phyloP scores from a whole-genome alignment of 2,888 invertebrate species.

The Apamea sordens region DNA sequence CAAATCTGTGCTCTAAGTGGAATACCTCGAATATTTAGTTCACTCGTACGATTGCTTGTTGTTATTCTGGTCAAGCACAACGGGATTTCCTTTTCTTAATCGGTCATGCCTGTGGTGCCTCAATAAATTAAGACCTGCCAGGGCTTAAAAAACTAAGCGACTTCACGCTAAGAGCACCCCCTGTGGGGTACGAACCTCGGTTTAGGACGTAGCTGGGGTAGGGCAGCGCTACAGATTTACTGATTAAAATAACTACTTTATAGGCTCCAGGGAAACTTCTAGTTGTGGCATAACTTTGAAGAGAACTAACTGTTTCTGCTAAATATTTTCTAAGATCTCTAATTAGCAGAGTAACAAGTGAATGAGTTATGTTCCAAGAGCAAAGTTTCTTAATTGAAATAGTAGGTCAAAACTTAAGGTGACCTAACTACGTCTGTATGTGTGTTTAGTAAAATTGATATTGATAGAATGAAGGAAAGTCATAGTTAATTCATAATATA shows the following conservation, averaged over 20 bases:
- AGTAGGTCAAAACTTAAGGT: background rate
- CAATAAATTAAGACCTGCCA: background rate
- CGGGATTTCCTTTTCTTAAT: background rate
- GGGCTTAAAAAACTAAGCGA: background rate
- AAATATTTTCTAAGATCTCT: background rate
- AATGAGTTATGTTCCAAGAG: background rate
- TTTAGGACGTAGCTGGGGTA: background rate
- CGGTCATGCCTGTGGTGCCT: background rate
- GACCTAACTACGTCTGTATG: background rate
- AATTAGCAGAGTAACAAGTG: background rate
- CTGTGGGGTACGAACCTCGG: background rate
- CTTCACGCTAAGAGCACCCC: background rate
- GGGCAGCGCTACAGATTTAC: background rate
- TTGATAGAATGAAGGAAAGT: background rate
- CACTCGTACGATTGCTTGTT: background rate
- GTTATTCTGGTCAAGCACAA: background rate
- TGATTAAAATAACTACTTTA: background rate
- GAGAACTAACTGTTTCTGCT: background rate
- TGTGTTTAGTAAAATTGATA: background rate
- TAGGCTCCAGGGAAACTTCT: background rate
- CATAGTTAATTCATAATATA: background rate
- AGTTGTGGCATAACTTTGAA: background rate
- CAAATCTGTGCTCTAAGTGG: too few species aligned
- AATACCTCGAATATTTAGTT: background rate
- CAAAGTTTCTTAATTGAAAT: background rate